These are phyloP conservation scores for Phataginus tetradactyla DNA, from an alignment of 2,797 vertebrate genomes.

Conservation along the genomic window DNA sequence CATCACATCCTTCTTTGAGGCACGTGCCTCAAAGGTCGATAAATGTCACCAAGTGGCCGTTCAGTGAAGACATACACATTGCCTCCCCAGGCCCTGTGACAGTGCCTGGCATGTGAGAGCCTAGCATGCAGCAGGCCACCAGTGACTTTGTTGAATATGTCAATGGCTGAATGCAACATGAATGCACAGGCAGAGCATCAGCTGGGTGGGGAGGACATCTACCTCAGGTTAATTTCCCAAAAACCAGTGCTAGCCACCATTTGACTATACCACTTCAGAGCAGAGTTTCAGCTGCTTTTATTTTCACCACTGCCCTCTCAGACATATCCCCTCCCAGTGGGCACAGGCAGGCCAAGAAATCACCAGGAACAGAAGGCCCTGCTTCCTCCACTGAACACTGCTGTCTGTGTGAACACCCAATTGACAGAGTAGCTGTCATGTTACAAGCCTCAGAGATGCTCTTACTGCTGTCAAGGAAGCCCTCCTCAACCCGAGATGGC, in stretches of 20 bases:
- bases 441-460: neutral
- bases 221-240: neutral
- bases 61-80: neutral
- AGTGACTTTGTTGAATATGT: neutral
- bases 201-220: neutral
- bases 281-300: neutral
- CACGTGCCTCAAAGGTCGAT: too few relatives aligned
- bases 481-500: neutral
- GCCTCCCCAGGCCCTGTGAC: neutral
- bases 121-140: neutral
- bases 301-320: neutral
- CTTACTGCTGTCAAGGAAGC: neutral
- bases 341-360: neutral
- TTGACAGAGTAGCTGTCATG: neutral
- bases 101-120: neutral
- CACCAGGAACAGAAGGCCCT: neutral
- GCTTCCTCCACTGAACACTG: neutral
- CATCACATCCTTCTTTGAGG: neutral
- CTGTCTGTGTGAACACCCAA: neutral
- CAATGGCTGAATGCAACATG: neutral
- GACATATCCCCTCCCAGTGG: neutral
- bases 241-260: neutral
- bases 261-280: neutral
- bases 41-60: neutral
- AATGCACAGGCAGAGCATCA: neutral